A percentile compares a stretch with the other conserved stretches of the same genome.
These are phyloP conservation scores for Macaca nemestrina DNA, from an alignment of 2,113 vertebrate species.

Conservation along the genomic window DNA sequence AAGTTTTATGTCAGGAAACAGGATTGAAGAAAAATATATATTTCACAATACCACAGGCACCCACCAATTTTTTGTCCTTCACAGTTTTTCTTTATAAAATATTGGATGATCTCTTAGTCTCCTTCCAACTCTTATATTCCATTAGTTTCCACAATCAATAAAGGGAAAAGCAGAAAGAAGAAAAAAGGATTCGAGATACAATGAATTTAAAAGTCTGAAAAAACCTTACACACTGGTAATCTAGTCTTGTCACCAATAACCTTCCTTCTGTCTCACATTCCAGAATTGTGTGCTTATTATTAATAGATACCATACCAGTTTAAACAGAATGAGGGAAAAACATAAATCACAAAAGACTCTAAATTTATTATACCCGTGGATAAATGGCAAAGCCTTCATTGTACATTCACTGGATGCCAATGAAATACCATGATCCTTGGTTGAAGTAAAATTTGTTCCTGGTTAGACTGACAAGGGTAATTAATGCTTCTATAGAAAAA, in stretches of 20 bases:
- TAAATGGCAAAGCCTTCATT: constrained; percentile 56
- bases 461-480: constrained; percentile 61
- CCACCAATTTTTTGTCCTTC: constrained; percentile 17
- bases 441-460: constrained; percentile 63
- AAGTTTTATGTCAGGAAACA: background rate
- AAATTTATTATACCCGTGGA: constrained; percentile 23
- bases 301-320: constrained; percentile 55
- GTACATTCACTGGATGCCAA: constrained; percentile 33
- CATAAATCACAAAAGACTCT: constrained; percentile 52
- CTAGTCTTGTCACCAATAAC: constrained; percentile 29
- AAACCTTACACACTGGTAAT: background rate
- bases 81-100: background rate
- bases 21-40: background rate
- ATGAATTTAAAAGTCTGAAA: constrained; percentile 35
- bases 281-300: constrained; percentile 55
- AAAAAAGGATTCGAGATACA: background rate
- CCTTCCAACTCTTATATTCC: background rate
- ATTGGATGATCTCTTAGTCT: background rate
- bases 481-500: constrained; percentile 74
- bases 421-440: constrained; percentile 61
- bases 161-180: background rate
- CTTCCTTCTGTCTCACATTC: constrained; percentile 40
- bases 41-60: background rate
- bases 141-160: constrained; percentile 26
- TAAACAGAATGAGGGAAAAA: constrained; percentile 50